Conservation (phyloP, 2,888 invertebrate genomes). For the Drosophila fulvimacula region DNA sequence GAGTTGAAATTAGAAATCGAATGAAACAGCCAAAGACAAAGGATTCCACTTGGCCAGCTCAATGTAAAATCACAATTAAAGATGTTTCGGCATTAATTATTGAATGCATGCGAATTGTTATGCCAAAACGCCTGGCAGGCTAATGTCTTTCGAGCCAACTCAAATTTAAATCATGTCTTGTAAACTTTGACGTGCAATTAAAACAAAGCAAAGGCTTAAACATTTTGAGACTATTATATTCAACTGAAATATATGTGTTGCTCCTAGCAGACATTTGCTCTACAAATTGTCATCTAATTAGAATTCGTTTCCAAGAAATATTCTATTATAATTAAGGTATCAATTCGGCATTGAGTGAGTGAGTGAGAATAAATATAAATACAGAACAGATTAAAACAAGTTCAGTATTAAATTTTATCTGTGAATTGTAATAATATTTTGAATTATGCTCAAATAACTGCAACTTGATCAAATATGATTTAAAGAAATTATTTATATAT, state of each 20-base stretch:
- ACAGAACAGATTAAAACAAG: too few relatives aligned
- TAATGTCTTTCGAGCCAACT: neutral
- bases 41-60: slow-evolving; percentile 20
- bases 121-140: neutral
- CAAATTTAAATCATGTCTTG: slow-evolving; percentile 17
- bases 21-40: slow-evolving; percentile 40
- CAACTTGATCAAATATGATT: neutral
- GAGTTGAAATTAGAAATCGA: slow-evolving; percentile 56
- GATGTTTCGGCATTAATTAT: slow-evolving; percentile 49
- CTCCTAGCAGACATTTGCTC: too few relatives aligned
- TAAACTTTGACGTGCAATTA: slow-evolving; percentile 15
- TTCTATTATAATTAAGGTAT: neutral
- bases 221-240: neutral
- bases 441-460: neutral
- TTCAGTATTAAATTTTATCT: neutral
- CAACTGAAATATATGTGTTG: neutral
- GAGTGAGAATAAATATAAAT: neutral
- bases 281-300: neutral
- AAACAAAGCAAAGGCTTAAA: slow-evolving; percentile 15
- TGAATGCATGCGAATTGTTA: slow-evolving; percentile 34
- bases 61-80: slow-evolving; percentile 33
- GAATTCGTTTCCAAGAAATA: neutral
- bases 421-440: neutral
- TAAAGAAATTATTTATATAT: neutral
- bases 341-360: neutral